Percentiles rank a stretch among this genome's conserved stretches.
These are phyloP conservation scores for Saxidomus purpurata DNA, from an alignment of 1,140 invertebrate species.

Conservation along the genomic window DNA sequence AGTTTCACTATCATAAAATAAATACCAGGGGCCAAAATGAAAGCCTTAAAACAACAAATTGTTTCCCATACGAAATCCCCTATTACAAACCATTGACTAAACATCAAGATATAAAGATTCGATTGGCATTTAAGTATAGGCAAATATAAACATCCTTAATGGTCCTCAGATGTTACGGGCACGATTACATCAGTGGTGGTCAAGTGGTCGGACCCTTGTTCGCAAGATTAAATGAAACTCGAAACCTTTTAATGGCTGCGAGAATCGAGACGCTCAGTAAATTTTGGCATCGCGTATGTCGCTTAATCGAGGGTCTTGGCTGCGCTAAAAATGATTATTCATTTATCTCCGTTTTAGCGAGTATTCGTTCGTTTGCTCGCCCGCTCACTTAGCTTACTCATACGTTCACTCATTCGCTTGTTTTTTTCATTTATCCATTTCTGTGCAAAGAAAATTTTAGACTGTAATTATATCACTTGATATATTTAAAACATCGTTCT, in stretches of 20 bases:
- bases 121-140: neutral
- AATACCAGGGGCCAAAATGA: neutral
- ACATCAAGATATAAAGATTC: neutral
- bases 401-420: no score
- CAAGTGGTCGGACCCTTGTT: neutral
- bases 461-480: no score
- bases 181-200: slow-evolving; percentile 11
- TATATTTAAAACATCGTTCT: no score
- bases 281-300: no score
- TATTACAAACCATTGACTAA: neutral
- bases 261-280: neutral
- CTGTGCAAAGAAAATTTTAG: no score
- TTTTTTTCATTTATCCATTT: no score
- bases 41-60: slow-evolving; percentile 30
- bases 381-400: no score
- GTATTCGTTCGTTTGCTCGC: no score
- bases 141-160: slow-evolving; percentile 26
- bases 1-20: slow-evolving; percentile 17
- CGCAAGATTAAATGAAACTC: neutral
- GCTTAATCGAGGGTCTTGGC: no score
- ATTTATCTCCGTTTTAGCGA: no score
- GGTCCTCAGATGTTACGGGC: neutral
- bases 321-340: no score
- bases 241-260: no score
- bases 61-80: neutral